These are phyloP conservation scores for Stomatorhinus walkeri DNA, from an alignment of 2,797 vertebrate genomes.

Conservation along the genomic window DNA sequence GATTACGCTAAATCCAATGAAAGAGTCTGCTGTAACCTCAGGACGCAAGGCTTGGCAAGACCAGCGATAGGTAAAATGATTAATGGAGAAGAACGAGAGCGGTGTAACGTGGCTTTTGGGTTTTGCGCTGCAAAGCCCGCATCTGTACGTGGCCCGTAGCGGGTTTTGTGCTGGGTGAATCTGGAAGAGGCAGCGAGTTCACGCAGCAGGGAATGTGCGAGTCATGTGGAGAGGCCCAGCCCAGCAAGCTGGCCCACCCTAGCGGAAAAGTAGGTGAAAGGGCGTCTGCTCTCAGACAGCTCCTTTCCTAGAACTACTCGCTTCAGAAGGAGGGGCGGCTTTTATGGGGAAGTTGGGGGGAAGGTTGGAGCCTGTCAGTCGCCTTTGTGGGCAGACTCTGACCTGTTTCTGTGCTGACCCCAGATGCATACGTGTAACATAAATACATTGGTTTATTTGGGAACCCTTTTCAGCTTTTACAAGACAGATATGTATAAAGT, in stretches of 20 bases:
- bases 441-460: not conserved
- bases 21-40: not conserved
- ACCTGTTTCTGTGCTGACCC: not conserved
- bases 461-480: not conserved
- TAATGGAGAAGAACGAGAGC: not conserved
- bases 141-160: not conserved
- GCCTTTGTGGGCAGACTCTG: not conserved
- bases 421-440: not conserved
- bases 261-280: slow-evolving; percentile 20
- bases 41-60: not conserved
- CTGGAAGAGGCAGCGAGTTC: slow-evolving; percentile 11
- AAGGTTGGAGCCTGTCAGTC: not conserved
- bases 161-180: not conserved
- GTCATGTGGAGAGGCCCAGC: not conserved
- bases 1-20: not conserved
- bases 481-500: not conserved
- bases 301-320: slow-evolving; percentile 8
- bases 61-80: not conserved
- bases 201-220: not conserved
- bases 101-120: not conserved
- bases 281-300: slow-evolving; percentile 6
- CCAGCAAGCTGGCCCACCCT: not conserved
- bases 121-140: not conserved
- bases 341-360: not conserved
- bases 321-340: not conserved